A percentile compares a stretch with the other conserved stretches of the same genome.
Evolutionary conservation across 1,140 invertebrate genomes (phyloP).

Genomic region (Brachionus asplanchnoidis): DNA sequence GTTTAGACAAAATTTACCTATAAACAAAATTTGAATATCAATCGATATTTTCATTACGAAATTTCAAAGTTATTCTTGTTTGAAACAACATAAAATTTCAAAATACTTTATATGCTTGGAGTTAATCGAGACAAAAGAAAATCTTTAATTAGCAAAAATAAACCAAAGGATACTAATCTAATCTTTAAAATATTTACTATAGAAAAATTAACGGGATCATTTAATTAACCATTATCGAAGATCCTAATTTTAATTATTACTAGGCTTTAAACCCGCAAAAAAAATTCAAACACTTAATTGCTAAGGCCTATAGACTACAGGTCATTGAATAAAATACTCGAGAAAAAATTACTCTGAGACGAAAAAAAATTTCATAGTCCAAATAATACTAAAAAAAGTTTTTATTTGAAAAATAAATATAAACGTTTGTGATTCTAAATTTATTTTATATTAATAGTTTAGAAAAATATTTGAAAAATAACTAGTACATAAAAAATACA

Average conservation of each 20-base stretch:
- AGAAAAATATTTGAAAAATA: background rate
- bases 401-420: background rate
- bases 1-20: background rate
- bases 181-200: background rate
- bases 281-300: background rate
- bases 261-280: background rate
- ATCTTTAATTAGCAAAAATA: background rate
- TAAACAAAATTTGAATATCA: background rate
- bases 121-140: background rate
- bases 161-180: background rate
- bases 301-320: background rate
- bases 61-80: background rate
- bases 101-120: background rate
- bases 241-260: background rate
- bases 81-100: background rate
- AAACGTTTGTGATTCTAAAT: slow-evolving; percentile 1
- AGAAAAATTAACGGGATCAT: background rate
- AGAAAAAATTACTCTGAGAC: background rate
- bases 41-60: slow-evolving; percentile 2
- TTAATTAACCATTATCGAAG: background rate
- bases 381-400: background rate
- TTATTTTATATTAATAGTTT: background rate
- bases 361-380: background rate
- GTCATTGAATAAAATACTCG: background rate
- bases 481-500: background rate